Base-by-base conservation (phyloP, 1,140 invertebrate genomes). In the Adelges cooleyi region DNA sequence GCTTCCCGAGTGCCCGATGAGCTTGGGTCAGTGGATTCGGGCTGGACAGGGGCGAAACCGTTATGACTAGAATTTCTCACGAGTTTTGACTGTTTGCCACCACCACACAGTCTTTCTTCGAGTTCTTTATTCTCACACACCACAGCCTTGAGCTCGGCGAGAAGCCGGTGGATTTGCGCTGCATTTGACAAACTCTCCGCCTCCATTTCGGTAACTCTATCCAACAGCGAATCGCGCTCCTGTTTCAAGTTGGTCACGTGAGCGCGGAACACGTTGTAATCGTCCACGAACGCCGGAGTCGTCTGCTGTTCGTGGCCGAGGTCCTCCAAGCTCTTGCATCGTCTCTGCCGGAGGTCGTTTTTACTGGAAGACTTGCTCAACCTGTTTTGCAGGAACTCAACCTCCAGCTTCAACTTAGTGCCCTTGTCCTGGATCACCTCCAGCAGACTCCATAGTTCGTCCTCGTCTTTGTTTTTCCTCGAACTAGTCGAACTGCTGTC, bases 401-500 rank as follows among this genome's bases (percentile, higher is more conserved):
- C 82, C 71, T 90, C 87, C 66, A 88, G 82, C 67, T 87, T 80
- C 69, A 90, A 78, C 40, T 83, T 78, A 17, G 82, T 83, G 0
- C 87, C 87, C 70, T 89, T 87, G 23, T 84, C 77, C 68, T 92
- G 87, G 69, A 91, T 91, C 68, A 89, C 84, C 72, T 92, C 89
- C 53, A 92, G 77, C 25, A 92, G 77, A 68, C 87, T 86, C 82
- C 86, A 89, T 11, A 92, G 77, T 71, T 92, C 89, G 71, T 90
- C 88, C 72, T 90, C 87, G 5, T 48, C 56, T 25, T 48, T 62
- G 56, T 48, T 62, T 23, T 62, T 62, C 66, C 68, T 53, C 15
- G 68, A 69, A 11, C 65, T 67, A 73, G 42, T 74, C 62, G 6
- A 74, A 71, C 6, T 33, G 40, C 66, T 65, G 76, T 80, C 6